These are phyloP conservation scores for Symphodus melops DNA, from an alignment of 2,113 vertebrate species.

Conservation along the genomic window DNA sequence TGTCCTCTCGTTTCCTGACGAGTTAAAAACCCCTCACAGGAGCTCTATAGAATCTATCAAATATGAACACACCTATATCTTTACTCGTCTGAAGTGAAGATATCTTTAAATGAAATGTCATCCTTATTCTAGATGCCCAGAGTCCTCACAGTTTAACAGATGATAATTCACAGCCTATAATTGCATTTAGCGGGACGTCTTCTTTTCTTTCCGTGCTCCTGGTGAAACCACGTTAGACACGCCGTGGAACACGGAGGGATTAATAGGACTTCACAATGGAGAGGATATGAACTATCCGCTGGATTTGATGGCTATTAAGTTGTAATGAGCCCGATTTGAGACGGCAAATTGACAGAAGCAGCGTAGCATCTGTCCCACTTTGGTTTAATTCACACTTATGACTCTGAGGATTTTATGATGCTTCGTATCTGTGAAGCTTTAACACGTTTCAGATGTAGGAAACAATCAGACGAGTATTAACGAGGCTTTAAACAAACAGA, in stretches of 20 bases:
- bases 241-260: constrained; percentile 55
- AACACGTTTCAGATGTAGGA: background rate
- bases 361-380: constrained; percentile 25
- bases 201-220: constrained; percentile 61
- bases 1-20: too few relatives aligned
- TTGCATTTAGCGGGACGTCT: constrained; percentile 63
- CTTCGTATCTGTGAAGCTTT: background rate
- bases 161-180: constrained; percentile 60
- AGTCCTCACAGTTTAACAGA: constrained; percentile 54
- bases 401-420: constrained; percentile 28
- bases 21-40: too few relatives aligned
- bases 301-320: constrained; percentile 59
- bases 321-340: constrained; percentile 59
- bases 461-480: constrained; percentile 42
- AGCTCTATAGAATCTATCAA: too few relatives aligned
- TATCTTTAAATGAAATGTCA: constrained; percentile 45
- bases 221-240: constrained; percentile 66
- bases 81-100: constrained; percentile 15
- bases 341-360: constrained; percentile 49
- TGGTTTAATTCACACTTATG: constrained; percentile 13
- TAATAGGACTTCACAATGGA: constrained; percentile 66
- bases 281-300: constrained; percentile 60
- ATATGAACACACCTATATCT: too few relatives aligned
- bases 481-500: constrained; percentile 14
- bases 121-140: constrained; percentile 27